These are phyloP conservation scores for Calonectris borealis DNA, from an alignment of 2,113 vertebrate genomes.

Conservation along the genomic window DNA sequence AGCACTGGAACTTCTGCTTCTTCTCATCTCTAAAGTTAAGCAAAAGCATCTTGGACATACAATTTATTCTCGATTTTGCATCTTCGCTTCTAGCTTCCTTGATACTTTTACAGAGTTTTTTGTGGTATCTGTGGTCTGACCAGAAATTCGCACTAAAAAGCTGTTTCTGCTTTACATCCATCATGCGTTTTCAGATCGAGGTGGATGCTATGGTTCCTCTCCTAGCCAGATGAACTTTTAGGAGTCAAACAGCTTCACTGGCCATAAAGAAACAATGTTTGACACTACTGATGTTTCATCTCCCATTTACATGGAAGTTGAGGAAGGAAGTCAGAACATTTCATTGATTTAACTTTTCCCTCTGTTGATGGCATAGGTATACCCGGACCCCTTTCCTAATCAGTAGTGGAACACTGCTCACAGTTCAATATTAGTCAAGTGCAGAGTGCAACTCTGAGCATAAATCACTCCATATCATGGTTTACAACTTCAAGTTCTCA, in stretches of 20 bases:
- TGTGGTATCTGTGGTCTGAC: not conserved
- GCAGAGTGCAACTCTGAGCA: not conserved
- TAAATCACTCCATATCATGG: not conserved
- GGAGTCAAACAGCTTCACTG: not conserved
- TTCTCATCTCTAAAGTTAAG: not conserved
- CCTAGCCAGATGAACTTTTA: not conserved
- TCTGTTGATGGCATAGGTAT: not conserved
- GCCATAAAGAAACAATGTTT: not conserved
- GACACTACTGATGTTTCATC: not conserved
- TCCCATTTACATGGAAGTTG: not conserved
- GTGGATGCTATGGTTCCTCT: not conserved
- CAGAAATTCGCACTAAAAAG: not conserved
- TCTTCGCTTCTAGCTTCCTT: not conserved
- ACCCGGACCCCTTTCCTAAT: not conserved
- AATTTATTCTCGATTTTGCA: not conserved
- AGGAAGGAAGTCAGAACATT: not conserved
- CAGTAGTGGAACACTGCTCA: not conserved
- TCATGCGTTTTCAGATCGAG: not conserved
- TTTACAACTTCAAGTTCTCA: not conserved
- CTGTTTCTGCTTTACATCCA: not conserved
- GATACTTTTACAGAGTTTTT: not conserved
- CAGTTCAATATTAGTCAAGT: not conserved
- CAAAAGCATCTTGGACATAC: not conserved
- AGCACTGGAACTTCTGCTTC: not conserved
- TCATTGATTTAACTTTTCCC: not conserved